Conservation (phyloP, 2,113 vertebrate genomes). For the Tachysurus vachellii region DNA sequence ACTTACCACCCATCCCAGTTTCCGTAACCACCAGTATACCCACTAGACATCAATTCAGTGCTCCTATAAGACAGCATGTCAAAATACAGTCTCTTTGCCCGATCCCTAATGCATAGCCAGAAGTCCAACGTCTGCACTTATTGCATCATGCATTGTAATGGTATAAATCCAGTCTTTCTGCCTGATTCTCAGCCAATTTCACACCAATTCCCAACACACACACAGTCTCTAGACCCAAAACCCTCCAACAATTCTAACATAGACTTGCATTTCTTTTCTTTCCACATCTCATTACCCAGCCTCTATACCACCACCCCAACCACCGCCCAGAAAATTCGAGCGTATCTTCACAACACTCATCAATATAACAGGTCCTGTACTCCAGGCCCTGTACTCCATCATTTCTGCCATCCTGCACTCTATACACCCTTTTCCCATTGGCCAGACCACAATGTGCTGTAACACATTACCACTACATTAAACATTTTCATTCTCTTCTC, state of each 20-base stretch:
- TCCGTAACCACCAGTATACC: not conserved
- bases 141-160: not conserved
- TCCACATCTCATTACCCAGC: not conserved
- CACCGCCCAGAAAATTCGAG: not conserved
- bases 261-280: not conserved
- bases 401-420: not conserved
- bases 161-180: not conserved
- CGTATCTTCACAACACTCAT: not conserved
- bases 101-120: not conserved
- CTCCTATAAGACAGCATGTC: not conserved
- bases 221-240: not conserved
- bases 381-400: not conserved
- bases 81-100: not conserved
- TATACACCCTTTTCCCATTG: not conserved
- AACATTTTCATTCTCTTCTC: constrained; percentile 16
- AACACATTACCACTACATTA: constrained; percentile 19
- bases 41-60: not conserved
- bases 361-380: too few species aligned
- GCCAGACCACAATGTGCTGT: not conserved
- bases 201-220: not conserved
- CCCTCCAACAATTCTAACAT: not conserved
- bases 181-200: not conserved
- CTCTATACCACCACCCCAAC: not conserved
- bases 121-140: not conserved
- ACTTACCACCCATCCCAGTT: not conserved